These are phyloP conservation scores for Tubulanus polymorphus DNA, from an alignment of 2,888 invertebrate genomes.

Conservation along the genomic window DNA sequence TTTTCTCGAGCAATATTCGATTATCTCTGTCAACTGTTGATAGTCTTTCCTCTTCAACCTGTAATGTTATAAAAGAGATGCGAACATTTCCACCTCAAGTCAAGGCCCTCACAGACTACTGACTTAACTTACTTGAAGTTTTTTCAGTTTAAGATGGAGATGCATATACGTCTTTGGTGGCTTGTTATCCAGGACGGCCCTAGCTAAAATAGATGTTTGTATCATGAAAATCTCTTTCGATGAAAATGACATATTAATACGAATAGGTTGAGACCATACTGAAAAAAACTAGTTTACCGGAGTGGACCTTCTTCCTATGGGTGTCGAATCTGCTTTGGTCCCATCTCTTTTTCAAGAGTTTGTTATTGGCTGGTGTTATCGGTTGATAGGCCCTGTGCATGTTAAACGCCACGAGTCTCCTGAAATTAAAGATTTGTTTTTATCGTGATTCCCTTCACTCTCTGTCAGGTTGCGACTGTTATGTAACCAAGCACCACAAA, in stretches of 20 bases:
- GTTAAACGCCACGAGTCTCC: neutral
- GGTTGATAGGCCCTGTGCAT: conserved; percentile 39
- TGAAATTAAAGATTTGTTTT: no score
- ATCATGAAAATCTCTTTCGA: no score
- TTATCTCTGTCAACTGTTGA: conserved; percentile 42
- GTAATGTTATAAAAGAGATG: conserved; percentile 2
- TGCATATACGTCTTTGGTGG: conserved; percentile 50
- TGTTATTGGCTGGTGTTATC: conserved; percentile 32
- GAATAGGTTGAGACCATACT: no score
- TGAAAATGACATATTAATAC: no score
- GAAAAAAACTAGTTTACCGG: no score
- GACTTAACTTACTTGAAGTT: conserved; percentile 35
- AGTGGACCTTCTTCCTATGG: conserved; percentile 31
- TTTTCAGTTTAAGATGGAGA: conserved; percentile 49
- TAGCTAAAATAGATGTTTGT: conserved; percentile 26
- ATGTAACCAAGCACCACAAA: no score
- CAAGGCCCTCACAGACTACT: neutral
- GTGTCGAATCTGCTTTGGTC: conserved; percentile 27
- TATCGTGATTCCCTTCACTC: no score
- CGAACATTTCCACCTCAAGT: no score
- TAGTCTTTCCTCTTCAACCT: conserved; percentile 40
- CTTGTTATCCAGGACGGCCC: conserved; percentile 43
- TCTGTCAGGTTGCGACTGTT: no score
- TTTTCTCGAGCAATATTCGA: conserved; percentile 42
- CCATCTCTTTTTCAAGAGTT: conserved; percentile 32